Base-by-base conservation (phyloP, 2,797 vertebrate species). In the Clamator glandarius region DNA sequence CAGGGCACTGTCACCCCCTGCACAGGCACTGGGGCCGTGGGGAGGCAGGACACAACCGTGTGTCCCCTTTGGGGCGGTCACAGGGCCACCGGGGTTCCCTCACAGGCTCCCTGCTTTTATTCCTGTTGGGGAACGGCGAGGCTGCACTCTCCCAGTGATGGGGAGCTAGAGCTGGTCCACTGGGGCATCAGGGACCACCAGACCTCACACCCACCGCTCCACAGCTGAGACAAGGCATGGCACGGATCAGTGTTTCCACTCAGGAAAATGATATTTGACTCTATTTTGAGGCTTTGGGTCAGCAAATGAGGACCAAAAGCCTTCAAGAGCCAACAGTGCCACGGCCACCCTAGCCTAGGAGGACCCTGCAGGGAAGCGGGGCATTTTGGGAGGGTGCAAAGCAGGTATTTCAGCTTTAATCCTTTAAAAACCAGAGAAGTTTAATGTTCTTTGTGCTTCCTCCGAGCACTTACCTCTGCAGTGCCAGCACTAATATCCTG, bases 11-110 rank as follows among this genome's bases (percentile, higher is more conserved):
- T 35, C 63, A n/a, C 41, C 59, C 35, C 55, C 23, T 64, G 21
- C 36, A 4, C 0, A 2, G 52, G 19, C 84, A 39, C 41, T 0
- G 0, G 29, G n/a, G 54, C 25, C 3, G 4, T 23, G 9, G 16
- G 25, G 64, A 36, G 39, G 1, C 1, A 3, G 12, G 15, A 17
- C 59, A 66, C 1, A 2, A 21, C 29, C 9, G 1, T 14, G 29
- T 62, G 36, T 31, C 8, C 18, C 5, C 39, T 76, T 68, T 1
- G 1, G 41, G 55, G 28, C 46, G 46, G 63, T 87, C 39, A 48
- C 21, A 35, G 24, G n/a, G 63, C 14, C 31, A 33, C 52, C 31
- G 28, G 8, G 6, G 15, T n/a, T 6, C 1, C 28, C 41, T 16
- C 51, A 18, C 15, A 18, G 42, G 9, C 11, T 58, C 16, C 21